Evolutionary conservation across 2,113 vertebrate genomes (phyloP), one percentile per base, ranked within the genome.

Genomic region (Brachyistius frenatus): DNA sequence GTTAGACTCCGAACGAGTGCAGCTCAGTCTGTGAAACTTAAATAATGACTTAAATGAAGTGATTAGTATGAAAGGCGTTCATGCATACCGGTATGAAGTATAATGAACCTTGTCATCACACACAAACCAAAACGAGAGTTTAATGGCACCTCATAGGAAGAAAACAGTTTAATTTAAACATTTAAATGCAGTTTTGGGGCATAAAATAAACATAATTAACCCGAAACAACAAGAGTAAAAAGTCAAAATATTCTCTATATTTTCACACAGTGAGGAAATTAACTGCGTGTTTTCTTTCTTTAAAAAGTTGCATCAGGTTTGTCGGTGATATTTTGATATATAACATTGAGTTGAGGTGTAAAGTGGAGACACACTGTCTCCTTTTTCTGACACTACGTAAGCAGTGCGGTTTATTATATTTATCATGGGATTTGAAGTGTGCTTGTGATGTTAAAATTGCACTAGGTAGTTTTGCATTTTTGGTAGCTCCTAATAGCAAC

Each of bases 31-130:
- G 73, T 44, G 35, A 47, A 73, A 72, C 72, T 61, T 79, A 70
- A 75, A 70, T 68, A 41, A 80, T 32, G 71, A 50, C 73, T 73
- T 13, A 61, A 81, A 72, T 80, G 32, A 73, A 57, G 69, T 49
- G 72, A 86, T 84, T 78, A 76, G 70, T 49, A 56, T 58, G 52
- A 31, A 53, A 75, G 31, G 61, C 66, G 10, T 63, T 56, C 44
- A 41, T 15, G 36, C 57, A 33, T 76, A 52, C 3, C 47, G 23
- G 23, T 23, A 5, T 15, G 55, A 47, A 56, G 67, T 69, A 3
- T 62, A 37, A 77, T 65, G 56, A 76, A 76, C 47, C 64, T 55
- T 54, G 54, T 61, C 52, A 33, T 5, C 1, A 16, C 7, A 16
- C 1, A 2, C 10, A 11, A 7, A 16, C 44, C 66, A 13, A 54